Evolutionary conservation across 2,888 invertebrate species (phyloP), one percentile per base, ranked within the genome.

Genomic region (Ecliptopera silaceata): DNA sequence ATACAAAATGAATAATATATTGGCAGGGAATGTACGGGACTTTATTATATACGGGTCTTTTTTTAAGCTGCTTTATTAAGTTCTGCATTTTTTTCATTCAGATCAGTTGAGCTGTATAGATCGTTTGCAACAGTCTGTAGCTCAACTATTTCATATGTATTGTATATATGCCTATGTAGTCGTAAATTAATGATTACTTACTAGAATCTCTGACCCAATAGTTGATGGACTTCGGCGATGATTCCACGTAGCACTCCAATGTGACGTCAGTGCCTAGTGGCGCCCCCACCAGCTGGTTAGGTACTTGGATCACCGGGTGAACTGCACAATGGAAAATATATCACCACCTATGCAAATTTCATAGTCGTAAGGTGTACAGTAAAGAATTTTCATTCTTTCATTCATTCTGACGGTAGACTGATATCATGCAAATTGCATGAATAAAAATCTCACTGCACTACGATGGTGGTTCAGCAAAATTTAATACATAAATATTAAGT

Each of bases 231-330:
- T 95, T 96, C 44, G 97, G 97, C 64, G 95, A 97, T 44, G 97
- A 96, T 86, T 97, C 97, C 61, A 97, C 96, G 88, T 95, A 95
- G 92, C 97, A 97, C 88, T 97, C 97, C 66, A 97, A 92, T 26
- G 94, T 94, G 76, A 97, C 97, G 87, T 97, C 96, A 64, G 97
- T 97, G 65, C 95, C 95, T 71, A 96, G 91, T 56, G 97, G 97
- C 61, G 97, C 97, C 18, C 97, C 97, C 61, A 97, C 96, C 81
- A 97, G 93, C 92, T 97, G 97, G 92, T 97, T 97, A 55, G 97
- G 97, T 64, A 97, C 97, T 89, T 96, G 96, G 79, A 97, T 97
- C 74, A 96, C 95, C 12, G 97, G 97, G 81, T 96, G 95, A 93
- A 97, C 97, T 97, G 93, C n/a, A 65, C 13, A 48, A 12, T 26